These are phyloP conservation scores for Haliclona indistincta DNA, from an alignment of 37 sponge, comb jelly and placozoan species.

Conservation along the genomic window DNA sequence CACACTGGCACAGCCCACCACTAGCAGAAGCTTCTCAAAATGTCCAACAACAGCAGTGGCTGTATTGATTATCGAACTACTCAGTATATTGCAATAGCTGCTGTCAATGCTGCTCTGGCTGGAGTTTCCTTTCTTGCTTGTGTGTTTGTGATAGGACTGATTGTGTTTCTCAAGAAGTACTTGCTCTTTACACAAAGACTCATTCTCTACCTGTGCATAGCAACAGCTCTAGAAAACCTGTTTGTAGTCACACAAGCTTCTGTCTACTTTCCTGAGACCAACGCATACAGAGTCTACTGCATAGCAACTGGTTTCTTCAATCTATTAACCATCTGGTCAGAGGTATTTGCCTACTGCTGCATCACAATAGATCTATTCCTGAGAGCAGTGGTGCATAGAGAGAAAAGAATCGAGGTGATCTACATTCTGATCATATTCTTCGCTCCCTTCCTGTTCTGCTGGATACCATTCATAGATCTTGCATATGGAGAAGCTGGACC, in stretches of 20 bases:
- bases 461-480: conserved; percentile 53
- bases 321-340: conserved; percentile 25
- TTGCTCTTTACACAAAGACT: conserved; percentile 78
- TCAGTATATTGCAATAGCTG: background rate
- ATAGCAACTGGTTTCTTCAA: conserved; percentile 27
- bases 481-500: conserved; percentile 68
- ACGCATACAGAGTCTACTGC: conserved; percentile 18
- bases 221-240: conserved; percentile 44
- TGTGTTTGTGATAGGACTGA: conserved; percentile 45
- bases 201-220: conserved; percentile 71
- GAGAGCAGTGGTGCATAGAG: background rate
- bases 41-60: background rate
- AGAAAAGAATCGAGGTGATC: conserved; percentile 1
- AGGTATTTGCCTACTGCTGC: conserved; percentile 20
- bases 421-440: conserved; percentile 37
- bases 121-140: background rate
- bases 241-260: background rate
- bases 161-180: conserved; percentile 82
- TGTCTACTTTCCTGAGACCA: background rate
- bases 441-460: conserved; percentile 31
- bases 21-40: too few relatives aligned
- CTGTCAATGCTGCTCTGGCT: background rate
- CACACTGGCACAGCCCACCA: too few relatives aligned
- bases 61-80: background rate
- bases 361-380: background rate